Conservation (phyloP, 2,113 vertebrate genomes). For the Python bivittatus region DNA sequence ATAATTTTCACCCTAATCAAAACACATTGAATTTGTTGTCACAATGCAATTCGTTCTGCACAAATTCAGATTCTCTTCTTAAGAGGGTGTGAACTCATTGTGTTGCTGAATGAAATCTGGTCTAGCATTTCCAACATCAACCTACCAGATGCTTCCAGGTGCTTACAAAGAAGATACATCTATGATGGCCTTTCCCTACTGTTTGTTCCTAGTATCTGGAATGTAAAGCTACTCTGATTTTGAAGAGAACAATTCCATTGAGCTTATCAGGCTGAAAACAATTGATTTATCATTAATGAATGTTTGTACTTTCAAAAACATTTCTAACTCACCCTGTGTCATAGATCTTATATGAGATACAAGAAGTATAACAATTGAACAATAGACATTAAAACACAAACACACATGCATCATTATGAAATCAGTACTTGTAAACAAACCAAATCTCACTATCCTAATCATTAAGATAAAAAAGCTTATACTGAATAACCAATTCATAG, state of each 20-base stretch:
- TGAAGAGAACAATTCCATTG: background rate
- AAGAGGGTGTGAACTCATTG: background rate
- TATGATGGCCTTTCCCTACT: background rate
- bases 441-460: background rate
- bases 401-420: background rate
- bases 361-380: background rate
- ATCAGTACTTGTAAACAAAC: background rate
- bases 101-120: background rate
- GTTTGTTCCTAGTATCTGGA: background rate
- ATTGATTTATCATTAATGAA: background rate
- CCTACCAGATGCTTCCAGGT: background rate
- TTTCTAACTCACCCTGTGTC: background rate
- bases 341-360: background rate
- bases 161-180: background rate
- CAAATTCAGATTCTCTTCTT: background rate
- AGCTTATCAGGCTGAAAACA: background rate
- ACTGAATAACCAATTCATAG: background rate
- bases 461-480: background rate
- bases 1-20: background rate
- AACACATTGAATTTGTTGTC: background rate
- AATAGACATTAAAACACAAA: background rate
- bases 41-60: background rate
- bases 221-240: slow-evolving; percentile 25
- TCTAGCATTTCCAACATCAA: background rate
- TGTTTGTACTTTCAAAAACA: background rate